phyloP scores from a whole-genome alignment of 1,140 invertebrate species.

The Mizuhopecten yessoensis region DNA sequence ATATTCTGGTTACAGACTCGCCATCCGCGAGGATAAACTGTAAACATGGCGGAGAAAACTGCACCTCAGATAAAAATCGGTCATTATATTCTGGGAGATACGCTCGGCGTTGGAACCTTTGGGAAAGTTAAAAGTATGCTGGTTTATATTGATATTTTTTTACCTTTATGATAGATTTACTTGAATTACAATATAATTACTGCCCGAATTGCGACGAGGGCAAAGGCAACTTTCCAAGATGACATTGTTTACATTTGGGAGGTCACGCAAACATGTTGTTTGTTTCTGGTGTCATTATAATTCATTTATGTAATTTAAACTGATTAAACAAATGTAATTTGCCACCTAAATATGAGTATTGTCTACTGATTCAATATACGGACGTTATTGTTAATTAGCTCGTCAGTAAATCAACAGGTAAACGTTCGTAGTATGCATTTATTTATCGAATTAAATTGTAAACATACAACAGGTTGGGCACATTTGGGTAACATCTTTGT shows the following conservation, averaged over 20 bases:
- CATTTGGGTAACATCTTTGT: too few species aligned
- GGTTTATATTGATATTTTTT: neutral
- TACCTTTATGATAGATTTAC: neutral
- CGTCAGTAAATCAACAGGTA: too few species aligned
- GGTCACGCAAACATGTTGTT: neutral
- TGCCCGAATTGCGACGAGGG: neutral
- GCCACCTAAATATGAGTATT: too few species aligned
- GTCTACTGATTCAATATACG: too few species aligned
- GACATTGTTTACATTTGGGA: neutral
- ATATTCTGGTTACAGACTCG: neutral
- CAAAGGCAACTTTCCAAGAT: neutral
- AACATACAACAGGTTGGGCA: too few species aligned
- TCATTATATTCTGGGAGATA: conserved; percentile 85
- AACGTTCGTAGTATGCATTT: too few species aligned
- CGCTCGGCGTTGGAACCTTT: conserved; percentile 85
- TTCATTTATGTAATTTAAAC: neutral
- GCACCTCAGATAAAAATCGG: conserved; percentile 85
- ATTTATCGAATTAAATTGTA: too few species aligned
- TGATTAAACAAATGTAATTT: too few species aligned
- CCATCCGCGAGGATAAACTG: neutral
- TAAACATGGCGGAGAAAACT: conserved; percentile 80
- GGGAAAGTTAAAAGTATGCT: conserved; percentile 85
- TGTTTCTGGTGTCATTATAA: neutral
- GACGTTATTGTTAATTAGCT: too few species aligned
- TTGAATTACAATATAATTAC: neutral